Conservation (phyloP, 2,113 vertebrate species). For the Hoplias malabaricus region DNA sequence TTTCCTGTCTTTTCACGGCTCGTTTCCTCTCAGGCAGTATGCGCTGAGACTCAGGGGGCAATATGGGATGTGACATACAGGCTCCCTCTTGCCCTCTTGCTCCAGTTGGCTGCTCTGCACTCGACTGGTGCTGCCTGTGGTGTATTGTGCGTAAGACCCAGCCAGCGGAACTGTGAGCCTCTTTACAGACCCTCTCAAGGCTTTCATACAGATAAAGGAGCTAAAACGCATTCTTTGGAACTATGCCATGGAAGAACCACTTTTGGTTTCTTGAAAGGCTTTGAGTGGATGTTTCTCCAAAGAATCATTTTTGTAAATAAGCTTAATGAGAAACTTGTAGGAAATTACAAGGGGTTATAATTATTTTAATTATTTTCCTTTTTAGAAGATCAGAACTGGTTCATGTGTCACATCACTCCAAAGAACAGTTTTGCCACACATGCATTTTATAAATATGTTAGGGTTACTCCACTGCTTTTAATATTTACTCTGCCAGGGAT, state of each 20-base stretch:
- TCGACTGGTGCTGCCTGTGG: slow-evolving; percentile 32
- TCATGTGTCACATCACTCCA: not conserved
- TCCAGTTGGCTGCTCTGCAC: slow-evolving; percentile 14
- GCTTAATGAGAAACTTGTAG: not conserved
- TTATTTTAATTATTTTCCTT: too few relatives aligned
- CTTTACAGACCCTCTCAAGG: slow-evolving; percentile 49
- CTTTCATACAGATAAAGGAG: not conserved
- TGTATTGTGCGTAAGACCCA: slow-evolving; percentile 54
- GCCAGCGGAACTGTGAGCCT: slow-evolving; percentile 52
- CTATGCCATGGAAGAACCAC: not conserved
- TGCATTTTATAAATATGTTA: not conserved
- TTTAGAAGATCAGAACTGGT: too few relatives aligned
- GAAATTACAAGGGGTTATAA: too few relatives aligned
- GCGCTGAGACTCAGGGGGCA: slow-evolving; percentile 13
- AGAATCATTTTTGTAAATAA: not conserved
- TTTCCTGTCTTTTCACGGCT: slow-evolving; percentile 49
- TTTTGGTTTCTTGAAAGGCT: not conserved
- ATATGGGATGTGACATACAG: slow-evolving; percentile 45
- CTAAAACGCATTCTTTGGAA: not conserved
- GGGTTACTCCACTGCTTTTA: not conserved
- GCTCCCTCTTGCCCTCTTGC: slow-evolving; percentile 31
- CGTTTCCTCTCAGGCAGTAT: slow-evolving; percentile 47
- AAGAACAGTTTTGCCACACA: not conserved
- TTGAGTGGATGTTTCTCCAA: not conserved
- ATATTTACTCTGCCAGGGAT: not conserved